Conservation (phyloP, 2,888 invertebrate genomes). For the Agapostemon virescens region DNA sequence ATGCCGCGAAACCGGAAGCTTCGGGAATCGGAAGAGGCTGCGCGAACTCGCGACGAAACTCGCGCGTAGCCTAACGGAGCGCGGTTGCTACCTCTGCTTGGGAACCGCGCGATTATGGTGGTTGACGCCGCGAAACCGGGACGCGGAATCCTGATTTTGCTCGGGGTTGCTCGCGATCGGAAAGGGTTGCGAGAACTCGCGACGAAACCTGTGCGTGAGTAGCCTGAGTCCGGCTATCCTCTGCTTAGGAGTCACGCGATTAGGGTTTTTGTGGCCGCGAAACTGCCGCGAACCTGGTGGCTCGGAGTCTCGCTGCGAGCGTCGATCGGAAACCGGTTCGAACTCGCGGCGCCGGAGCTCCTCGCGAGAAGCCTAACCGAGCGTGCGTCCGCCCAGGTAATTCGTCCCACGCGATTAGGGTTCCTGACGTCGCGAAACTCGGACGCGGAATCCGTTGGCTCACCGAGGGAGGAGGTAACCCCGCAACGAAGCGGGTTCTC, state of each 20-base stretch:
- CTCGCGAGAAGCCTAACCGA: neutral
- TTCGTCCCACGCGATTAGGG: neutral
- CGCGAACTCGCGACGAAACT: neutral
- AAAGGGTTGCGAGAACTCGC: neutral
- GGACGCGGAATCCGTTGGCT: neutral
- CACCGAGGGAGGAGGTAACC: constrained; percentile 66
- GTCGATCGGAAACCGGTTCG: neutral
- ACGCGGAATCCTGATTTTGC: neutral
- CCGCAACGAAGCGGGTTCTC: constrained; percentile 76
- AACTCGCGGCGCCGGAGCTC: constrained; percentile 1
- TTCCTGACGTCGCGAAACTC: neutral
- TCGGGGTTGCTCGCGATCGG: neutral
- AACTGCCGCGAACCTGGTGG: neutral
- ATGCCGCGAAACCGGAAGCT: too few species aligned
- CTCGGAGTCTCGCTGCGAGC: neutral
- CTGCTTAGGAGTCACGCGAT: neutral
- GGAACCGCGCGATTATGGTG: neutral
- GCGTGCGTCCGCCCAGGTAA: neutral
- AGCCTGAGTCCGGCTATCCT: neutral
- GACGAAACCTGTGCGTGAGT: too few species aligned
- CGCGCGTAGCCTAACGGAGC: too few species aligned
- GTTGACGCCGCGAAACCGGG: neutral
- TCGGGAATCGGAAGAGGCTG: neutral
- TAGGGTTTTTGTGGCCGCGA: neutral
- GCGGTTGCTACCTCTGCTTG: too few species aligned